Percentiles rank a stretch among this genome's conserved stretches.
These are phyloP conservation scores for Cactoblastis cactorum DNA, from an alignment of 2,888 invertebrate genomes.

Conservation along the genomic window DNA sequence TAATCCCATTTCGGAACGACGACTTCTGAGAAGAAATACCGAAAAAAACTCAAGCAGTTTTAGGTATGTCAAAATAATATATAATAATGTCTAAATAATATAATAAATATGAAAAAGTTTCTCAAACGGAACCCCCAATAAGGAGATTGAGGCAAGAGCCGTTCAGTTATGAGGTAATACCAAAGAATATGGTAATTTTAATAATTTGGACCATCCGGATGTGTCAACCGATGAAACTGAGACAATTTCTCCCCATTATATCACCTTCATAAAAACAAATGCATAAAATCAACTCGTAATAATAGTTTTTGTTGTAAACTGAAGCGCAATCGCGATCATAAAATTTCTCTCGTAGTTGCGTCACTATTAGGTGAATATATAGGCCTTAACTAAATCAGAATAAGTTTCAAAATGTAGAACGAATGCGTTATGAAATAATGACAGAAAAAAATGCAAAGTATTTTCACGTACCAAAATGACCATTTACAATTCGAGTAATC, in stretches of 20 bases:
- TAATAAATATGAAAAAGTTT: too few relatives aligned
- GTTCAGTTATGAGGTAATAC: background rate
- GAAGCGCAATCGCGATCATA: background rate
- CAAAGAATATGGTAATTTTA: background rate
- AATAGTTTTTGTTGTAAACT: background rate
- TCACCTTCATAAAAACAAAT: background rate
- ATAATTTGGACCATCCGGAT: background rate
- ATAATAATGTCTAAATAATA: too few relatives aligned
- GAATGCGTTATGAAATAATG: slow-evolving; percentile 3
- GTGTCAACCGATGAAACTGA: background rate
- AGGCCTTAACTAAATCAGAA: slow-evolving; percentile 2
- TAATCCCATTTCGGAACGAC: too few relatives aligned
- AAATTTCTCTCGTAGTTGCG: slow-evolving; percentile 3
- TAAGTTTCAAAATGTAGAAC: slow-evolving; percentile 7
- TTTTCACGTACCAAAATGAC: background rate
- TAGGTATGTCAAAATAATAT: too few relatives aligned
- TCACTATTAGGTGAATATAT: background rate
- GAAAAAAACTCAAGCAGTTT: too few relatives aligned
- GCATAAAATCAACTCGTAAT: background rate
- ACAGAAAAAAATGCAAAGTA: background rate
- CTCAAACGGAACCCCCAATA: too few relatives aligned
- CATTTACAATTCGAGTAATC: too few relatives aligned
- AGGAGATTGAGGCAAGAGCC: too few relatives aligned
- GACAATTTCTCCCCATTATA: background rate
- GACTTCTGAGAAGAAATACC: too few relatives aligned